These are phyloP conservation scores for Melanotus villosus DNA, from an alignment of 2,888 invertebrate species.

Conservation along the genomic window DNA sequence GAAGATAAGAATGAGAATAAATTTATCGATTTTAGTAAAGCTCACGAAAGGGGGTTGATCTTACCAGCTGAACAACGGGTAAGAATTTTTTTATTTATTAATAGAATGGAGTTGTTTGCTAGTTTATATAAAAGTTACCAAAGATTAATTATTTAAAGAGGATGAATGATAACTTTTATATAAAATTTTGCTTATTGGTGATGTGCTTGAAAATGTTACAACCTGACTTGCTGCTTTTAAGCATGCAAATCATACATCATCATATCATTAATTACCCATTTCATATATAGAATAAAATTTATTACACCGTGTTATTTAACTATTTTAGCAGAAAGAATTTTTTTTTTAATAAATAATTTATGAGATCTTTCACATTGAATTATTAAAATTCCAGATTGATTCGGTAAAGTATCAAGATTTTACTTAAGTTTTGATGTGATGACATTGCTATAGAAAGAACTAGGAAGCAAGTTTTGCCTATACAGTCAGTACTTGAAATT, in stretches of 20 bases:
- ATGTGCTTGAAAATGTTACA: slow-evolving; percentile 50
- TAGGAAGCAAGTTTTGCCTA: too few species aligned
- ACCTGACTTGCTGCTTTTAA: slow-evolving; percentile 48
- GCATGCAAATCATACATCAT: slow-evolving; percentile 49
- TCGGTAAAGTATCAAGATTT: too few species aligned
- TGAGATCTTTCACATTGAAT: too few species aligned
- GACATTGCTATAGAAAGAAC: too few species aligned
- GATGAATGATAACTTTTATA: slow-evolving; percentile 35
- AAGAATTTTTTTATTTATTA: slow-evolving; percentile 71
- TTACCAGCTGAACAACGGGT: slow-evolving; percentile 95
- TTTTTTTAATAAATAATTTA: background rate
- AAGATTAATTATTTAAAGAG: background rate
- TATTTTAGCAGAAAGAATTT: background rate
- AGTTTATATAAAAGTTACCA: slow-evolving; percentile 48
- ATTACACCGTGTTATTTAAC: too few species aligned
- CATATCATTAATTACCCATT: slow-evolving; percentile 48
- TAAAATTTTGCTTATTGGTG: slow-evolving; percentile 48
- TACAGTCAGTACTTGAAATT: too few species aligned
- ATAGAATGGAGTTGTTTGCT: slow-evolving; percentile 38
- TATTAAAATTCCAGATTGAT: too few species aligned
- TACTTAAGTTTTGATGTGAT: too few species aligned
- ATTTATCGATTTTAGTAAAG: slow-evolving; percentile 83
- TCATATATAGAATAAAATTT: slow-evolving; percentile 28
- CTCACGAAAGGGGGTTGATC: slow-evolving; percentile 88
- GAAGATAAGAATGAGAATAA: slow-evolving; percentile 72